Conservation (phyloP, 2,888 invertebrate genomes). For the Drosophila rellima region DNA sequence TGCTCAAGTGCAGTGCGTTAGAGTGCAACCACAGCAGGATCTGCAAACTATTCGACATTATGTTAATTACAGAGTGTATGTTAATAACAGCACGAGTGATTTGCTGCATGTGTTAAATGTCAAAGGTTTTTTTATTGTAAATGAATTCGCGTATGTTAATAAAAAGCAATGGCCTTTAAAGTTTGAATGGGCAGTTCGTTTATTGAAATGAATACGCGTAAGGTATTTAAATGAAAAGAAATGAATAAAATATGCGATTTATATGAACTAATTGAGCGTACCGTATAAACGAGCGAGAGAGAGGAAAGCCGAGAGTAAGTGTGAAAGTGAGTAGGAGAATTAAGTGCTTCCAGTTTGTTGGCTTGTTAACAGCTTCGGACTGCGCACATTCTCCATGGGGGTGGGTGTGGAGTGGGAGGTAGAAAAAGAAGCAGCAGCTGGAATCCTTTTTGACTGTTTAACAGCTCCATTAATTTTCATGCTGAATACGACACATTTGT, state of each 20-base stretch:
- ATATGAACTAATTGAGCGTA: conserved; percentile 10
- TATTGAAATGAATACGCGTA: not conserved
- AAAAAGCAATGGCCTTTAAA: not conserved
- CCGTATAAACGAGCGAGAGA: not conserved
- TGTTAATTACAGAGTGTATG: not conserved
- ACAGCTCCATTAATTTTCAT: conserved; percentile 28
- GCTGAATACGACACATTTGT: conserved; percentile 15
- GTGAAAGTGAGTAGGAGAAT: not conserved
- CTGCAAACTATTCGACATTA: not conserved
- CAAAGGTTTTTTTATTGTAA: too few relatives aligned
- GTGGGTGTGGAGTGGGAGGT: not conserved
- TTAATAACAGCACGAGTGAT: not conserved
- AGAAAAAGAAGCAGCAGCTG: not conserved
- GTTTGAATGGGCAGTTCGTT: not conserved
- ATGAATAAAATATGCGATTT: not conserved
- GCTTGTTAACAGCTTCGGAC: conserved; percentile 16
- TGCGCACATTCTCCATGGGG: not conserved
- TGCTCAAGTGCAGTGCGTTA: not conserved
- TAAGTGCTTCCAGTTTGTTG: conserved; percentile 16
- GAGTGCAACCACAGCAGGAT: not conserved
- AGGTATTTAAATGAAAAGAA: not conserved
- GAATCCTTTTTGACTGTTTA: conserved; percentile 29
- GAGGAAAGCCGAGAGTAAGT: not conserved
- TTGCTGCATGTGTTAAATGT: too few relatives aligned
- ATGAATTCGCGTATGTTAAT: not conserved